These are phyloP conservation scores for Erinaceus europaeus DNA, from an alignment of 2,113 vertebrate species.

Conservation along the genomic window DNA sequence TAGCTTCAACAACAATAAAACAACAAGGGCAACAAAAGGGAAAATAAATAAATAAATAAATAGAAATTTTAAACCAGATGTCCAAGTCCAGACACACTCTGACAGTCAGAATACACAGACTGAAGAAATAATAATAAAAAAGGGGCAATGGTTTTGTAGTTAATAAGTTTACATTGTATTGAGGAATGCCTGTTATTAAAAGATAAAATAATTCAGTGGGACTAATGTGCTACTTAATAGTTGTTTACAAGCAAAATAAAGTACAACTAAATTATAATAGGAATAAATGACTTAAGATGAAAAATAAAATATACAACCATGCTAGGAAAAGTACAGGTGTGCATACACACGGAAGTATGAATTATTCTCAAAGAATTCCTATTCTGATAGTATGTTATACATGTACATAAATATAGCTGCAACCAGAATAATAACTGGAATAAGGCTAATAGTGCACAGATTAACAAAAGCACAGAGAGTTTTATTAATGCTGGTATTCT, in stretches of 20 bases:
- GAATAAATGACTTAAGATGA: background rate
- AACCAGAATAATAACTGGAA: background rate
- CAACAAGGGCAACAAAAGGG: too few species aligned
- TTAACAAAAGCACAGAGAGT: background rate
- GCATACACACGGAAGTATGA: background rate
- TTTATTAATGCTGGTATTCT: background rate
- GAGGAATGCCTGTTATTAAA: background rate
- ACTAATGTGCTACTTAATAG: background rate
- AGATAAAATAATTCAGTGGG: background rate
- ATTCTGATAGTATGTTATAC: background rate
- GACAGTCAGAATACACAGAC: background rate
- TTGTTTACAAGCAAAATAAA: background rate
- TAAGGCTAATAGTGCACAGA: background rate
- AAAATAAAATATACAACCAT: background rate
- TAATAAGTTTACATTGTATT: conserved; percentile 20
- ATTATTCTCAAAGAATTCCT: background rate
- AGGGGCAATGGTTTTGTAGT: background rate
- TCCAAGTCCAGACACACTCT: background rate
- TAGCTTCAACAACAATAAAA: too few species aligned
- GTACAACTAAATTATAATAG: background rate
- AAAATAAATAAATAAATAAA: too few species aligned
- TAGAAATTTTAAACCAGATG: background rate
- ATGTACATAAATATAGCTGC: background rate
- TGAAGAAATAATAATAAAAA: conserved; percentile 15
- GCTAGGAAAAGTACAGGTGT: background rate